Percentiles rank a stretch among this genome's conserved stretches.
These are phyloP conservation scores for Leptinotarsa texana DNA, from an alignment of 1,140 invertebrate species.

Conservation along the genomic window DNA sequence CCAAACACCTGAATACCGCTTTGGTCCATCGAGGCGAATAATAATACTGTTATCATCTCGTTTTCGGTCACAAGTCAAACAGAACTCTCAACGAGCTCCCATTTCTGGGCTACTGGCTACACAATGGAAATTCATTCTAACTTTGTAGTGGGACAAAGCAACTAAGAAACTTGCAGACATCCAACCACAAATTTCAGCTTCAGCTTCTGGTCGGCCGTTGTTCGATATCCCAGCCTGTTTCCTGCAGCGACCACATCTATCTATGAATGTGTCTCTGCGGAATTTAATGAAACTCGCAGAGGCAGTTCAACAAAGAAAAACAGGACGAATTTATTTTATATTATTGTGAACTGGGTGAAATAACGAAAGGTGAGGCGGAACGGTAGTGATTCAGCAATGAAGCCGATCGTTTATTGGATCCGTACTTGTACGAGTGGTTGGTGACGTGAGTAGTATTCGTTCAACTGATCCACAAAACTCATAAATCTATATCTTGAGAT, in stretches of 20 bases:
- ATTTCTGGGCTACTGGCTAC: not conserved
- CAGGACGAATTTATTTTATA: not conserved
- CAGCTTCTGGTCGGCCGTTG: not conserved
- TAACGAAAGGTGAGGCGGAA: no score
- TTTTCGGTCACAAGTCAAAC: not conserved
- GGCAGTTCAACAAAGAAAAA: not conserved
- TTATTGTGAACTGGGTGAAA: no score
- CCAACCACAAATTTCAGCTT: conserved; percentile 18
- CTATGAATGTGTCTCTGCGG: not conserved
- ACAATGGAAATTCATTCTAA: conserved; percentile 23
- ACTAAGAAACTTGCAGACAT: conserved; percentile 24
- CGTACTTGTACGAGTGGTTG: no score
- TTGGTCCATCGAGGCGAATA: not conserved
- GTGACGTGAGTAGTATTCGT: no score
- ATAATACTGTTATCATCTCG: conserved; percentile 2
- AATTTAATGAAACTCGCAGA: not conserved
- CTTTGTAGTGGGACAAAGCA: conserved; percentile 22
- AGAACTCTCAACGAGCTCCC: not conserved
- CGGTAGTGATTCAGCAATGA: no score
- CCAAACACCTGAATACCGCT: not conserved
- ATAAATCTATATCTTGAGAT: no score
- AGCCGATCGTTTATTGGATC: no score
- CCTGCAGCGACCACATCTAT: not conserved
- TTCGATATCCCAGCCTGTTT: conserved; percentile 8
- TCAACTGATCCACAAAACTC: no score